Evolutionary conservation across 2,113 vertebrate genomes (phyloP).

Genomic region (Chloroceryle aenea): DNA sequence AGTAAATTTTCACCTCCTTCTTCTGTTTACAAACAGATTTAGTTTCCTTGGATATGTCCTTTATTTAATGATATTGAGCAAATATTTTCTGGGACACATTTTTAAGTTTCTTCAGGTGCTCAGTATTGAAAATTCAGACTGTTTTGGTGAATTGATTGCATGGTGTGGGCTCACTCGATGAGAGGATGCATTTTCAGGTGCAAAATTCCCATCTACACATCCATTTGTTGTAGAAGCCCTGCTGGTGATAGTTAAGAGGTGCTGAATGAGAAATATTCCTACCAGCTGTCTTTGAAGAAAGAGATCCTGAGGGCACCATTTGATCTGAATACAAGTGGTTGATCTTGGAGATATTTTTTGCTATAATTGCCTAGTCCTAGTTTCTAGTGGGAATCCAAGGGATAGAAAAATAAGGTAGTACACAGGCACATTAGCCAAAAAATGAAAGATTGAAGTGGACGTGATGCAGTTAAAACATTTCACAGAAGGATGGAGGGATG

Average conservation of each 20-base stretch:
- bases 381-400: background rate
- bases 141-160: background rate
- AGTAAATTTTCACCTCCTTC: background rate
- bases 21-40: conserved; percentile 20
- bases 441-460: background rate
- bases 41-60: background rate
- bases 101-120: background rate
- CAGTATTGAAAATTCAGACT: background rate
- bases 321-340: background rate
- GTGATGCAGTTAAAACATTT: background rate
- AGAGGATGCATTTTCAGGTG: background rate
- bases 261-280: background rate
- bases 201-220: background rate
- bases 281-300: background rate
- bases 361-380: background rate
- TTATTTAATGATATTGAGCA: background rate
- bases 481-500: background rate
- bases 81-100: background rate
- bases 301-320: background rate
- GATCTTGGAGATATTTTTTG: background rate
- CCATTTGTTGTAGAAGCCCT: background rate
- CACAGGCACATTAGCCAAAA: background rate
- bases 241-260: background rate
- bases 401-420: background rate
- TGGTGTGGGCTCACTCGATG: background rate